A percentile compares a stretch with the other conserved stretches of the same genome.
Conservation (phyloP, 2,888 invertebrate species). For the Eilema caniola region DNA sequence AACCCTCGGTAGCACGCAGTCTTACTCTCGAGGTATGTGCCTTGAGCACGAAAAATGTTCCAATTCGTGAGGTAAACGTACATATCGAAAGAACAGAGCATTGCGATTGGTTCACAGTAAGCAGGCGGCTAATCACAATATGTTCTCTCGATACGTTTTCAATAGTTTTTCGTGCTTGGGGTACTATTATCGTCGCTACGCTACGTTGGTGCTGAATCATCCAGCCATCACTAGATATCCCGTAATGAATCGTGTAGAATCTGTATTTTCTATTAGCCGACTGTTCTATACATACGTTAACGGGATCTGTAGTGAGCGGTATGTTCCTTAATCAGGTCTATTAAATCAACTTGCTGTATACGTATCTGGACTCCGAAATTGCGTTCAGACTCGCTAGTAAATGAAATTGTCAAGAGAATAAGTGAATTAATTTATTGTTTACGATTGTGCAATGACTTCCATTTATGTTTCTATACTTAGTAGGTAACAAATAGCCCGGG, state of each 20-base stretch:
- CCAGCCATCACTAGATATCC: conserved; percentile 41
- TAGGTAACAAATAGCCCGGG: background rate
- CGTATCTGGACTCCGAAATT: conserved; percentile 28
- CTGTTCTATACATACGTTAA: conserved; percentile 6
- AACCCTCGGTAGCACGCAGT: conserved; percentile 57
- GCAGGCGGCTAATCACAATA: no score
- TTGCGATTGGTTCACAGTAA: no score
- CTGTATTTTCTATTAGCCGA: background rate
- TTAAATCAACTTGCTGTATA: conserved; percentile 32
- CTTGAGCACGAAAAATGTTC: no score
- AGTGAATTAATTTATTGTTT: background rate
- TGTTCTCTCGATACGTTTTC: no score
- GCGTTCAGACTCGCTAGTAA: conserved; percentile 6
- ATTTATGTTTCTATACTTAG: background rate
- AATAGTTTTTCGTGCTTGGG: no score
- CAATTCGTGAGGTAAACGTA: no score
- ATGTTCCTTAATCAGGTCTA: conserved; percentile 42
- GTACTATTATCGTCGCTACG: conserved; percentile 39
- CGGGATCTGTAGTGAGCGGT: conserved; percentile 42
- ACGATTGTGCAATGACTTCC: background rate
- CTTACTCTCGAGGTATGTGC: conserved; percentile 41
- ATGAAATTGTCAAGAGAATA: conserved; percentile 13
- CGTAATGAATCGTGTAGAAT: conserved; percentile 7
- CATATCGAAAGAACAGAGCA: no score
- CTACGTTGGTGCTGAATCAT: conserved; percentile 41